Evolutionary conservation across 2,113 vertebrate species (phyloP).

Genomic region (Setophaga coronata): DNA sequence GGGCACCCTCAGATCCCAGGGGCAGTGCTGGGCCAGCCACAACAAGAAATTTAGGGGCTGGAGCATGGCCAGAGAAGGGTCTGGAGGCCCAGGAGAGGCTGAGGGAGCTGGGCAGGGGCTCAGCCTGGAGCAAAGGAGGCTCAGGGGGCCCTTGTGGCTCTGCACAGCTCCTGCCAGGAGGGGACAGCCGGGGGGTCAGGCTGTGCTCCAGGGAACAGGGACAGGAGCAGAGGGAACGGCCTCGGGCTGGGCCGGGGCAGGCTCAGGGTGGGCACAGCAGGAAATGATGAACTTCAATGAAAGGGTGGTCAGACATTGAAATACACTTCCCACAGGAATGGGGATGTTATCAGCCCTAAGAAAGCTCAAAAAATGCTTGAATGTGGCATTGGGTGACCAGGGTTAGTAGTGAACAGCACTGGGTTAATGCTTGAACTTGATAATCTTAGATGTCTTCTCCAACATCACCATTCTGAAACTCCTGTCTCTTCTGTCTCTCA

Average conservation of each 20-base stretch:
- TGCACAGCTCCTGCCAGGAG: not conserved
- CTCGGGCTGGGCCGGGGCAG: not conserved
- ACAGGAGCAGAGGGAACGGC: not conserved
- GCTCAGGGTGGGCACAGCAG: rapidly evolving
- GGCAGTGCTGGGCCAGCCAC: rapidly evolving
- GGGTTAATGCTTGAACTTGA: not conserved
- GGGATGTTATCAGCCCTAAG: rapidly evolving
- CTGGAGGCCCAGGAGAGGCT: too few species aligned
- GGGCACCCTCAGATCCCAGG: too few species aligned
- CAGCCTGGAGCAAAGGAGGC: not conserved
- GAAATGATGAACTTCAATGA: not conserved
- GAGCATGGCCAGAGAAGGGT: rapidly evolving
- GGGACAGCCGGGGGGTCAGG: rapidly evolving
- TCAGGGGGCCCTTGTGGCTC: not conserved
- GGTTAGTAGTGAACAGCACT: not conserved
- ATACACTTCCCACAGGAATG: not conserved
- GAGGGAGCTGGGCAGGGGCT: not conserved
- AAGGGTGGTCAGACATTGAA: not conserved
- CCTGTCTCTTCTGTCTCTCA: not conserved
- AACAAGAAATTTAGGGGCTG: rapidly evolving
- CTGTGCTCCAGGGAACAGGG: not conserved
- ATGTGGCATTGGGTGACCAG: too few species aligned
- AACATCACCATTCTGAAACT: not conserved
- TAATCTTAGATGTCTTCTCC: not conserved
- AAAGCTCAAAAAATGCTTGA: not conserved